Evolutionary conservation across 2,797 vertebrate species (phyloP).

Genomic region (Liparis tanakae): DNA sequence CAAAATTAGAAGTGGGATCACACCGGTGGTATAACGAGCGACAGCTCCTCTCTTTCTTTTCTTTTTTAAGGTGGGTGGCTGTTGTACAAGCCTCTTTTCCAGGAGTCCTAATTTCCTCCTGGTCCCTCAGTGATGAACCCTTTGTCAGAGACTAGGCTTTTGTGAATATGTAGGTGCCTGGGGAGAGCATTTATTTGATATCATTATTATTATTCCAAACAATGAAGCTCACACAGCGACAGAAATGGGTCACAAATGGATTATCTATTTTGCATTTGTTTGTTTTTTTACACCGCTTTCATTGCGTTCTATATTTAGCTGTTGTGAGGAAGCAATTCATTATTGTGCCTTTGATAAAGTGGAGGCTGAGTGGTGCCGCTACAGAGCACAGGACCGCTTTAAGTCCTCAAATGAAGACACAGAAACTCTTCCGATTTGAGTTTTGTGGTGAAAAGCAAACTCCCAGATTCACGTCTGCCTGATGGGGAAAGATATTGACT

Average conservation of each 20-base stretch:
- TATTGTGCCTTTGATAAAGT: conserved; percentile 62
- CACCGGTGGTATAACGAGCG: conserved; percentile 54
- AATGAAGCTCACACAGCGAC: conserved; percentile 73
- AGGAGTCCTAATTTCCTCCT: conserved; percentile 64
- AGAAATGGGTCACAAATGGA: conserved; percentile 82
- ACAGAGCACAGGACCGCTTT: too few relatives aligned
- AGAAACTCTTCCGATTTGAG: conserved; percentile 6
- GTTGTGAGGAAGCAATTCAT: conserved; percentile 56
- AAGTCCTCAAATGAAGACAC: conserved; percentile 42
- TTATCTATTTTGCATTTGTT: conserved; percentile 73
- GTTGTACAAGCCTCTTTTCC: conserved; percentile 48
- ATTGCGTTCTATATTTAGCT: conserved; percentile 70
- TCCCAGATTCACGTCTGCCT: conserved; percentile 3
- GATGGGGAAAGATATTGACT: neutral
- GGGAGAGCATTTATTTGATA: conserved; percentile 55
- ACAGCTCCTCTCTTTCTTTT: conserved; percentile 38
- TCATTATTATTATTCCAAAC: conserved; percentile 71
- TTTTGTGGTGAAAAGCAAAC: conserved; percentile 37
- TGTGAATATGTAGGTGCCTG: conserved; percentile 72
- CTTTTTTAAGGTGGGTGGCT: conserved; percentile 43
- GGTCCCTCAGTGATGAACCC: conserved; percentile 63
- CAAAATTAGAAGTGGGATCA: conserved; percentile 72
- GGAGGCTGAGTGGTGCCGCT: conserved; percentile 34
- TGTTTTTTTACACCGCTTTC: conserved; percentile 71
- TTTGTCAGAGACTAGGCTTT: conserved; percentile 70